Base-by-base conservation (phyloP, 2,888 invertebrate species). In the Lasioglossum marginatum region DNA sequence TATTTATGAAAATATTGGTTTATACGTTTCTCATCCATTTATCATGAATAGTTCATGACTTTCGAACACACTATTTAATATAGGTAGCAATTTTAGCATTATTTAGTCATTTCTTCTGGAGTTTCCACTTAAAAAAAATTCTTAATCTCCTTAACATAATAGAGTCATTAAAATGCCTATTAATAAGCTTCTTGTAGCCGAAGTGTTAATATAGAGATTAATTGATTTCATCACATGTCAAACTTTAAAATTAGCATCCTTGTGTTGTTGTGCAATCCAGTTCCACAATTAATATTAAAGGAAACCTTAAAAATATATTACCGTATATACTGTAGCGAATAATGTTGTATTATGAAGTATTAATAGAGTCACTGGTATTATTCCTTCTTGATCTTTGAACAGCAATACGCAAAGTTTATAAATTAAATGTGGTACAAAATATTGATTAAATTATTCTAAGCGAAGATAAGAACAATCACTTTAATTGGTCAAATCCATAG, bases 161-260 rank as follows among this genome's bases (percentile, higher is more conserved):
- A 31, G 0, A 31, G 31, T 31, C 6, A 16, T 31, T 8, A 63
- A 63, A 31, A 31, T 19, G 16, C 5, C 63, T 63, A 63, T 63
- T 63, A 31, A 63, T 34, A 63, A 63, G 16, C 63, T 63, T 3
- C 6, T 19, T 8, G 2, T 27, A 63, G 6, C 2, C 3, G 2
- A 63, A 19, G 19, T 3, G 3, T 5, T 52, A 45, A 1, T 43
- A 63, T 48, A 72, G 77, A 76, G 14, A 75, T 57, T 37, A 40
- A 83, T 87, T 74, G 60, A 68, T 91, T 90, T 89, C 87, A 78
- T 87, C 86, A 86, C 60, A 48, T 82, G 76, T 83, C 83, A 78
- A 77, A 81, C 86, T 86, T 85, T 74, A 87, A 83, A 86, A 68
- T 89, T 92, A 74, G 88, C 88, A 85, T 74, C 71, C 89, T 81